Base-by-base conservation (phyloP, 2,888 invertebrate species). In the Rhaphigaster nebulosa region DNA sequence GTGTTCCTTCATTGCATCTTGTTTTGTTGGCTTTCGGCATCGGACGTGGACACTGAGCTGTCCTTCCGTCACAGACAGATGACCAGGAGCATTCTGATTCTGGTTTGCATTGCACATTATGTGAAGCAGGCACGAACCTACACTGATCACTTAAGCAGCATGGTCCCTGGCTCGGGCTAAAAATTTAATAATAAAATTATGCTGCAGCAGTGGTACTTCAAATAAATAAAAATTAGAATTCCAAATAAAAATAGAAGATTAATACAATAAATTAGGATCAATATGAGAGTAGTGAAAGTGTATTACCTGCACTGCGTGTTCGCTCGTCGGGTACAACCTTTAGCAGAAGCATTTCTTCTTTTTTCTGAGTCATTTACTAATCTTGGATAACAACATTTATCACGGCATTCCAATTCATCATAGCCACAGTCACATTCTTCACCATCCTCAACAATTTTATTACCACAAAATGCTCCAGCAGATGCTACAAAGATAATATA, bases 381-480 rank as follows among this genome's bases (percentile, higher is more conserved):
- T 41, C 98, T 95, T 34, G 99, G 98, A 94, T 98, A 98, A 94
- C 99, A 99, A 94, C 99, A 99, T 92, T 96, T 97, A 93, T 97
- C 97, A 92, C 96, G 96, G 94, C 99, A 99, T 93, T 99, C 99
- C 26, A 96, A 96, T 92, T 97, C 96, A 93, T 98, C 97, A 94
- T 98, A 99, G 45, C 98, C 98, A 93, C 98, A 98, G 94, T 99
- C 99, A 93, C 99, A 99, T 94, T 99, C 98, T 94, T 99, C 99
- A 88, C 98, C 98, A 50, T 96, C 97, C 94, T 99, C 99, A 0
- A 98, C 98, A 93, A 99, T 98, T 94, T 99, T 99, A 94, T 99
- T 99, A 90, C 99, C 99, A 94, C 99, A 99, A 96, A 99, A 99
- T 52, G 99, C 98, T 91, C 98, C 98, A 91, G 96, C 97, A 90